Percentiles rank a stretch among this genome's conserved stretches.
Conservation (phyloP, 2,113 vertebrate genomes). For the Callocephalon fimbriatum region DNA sequence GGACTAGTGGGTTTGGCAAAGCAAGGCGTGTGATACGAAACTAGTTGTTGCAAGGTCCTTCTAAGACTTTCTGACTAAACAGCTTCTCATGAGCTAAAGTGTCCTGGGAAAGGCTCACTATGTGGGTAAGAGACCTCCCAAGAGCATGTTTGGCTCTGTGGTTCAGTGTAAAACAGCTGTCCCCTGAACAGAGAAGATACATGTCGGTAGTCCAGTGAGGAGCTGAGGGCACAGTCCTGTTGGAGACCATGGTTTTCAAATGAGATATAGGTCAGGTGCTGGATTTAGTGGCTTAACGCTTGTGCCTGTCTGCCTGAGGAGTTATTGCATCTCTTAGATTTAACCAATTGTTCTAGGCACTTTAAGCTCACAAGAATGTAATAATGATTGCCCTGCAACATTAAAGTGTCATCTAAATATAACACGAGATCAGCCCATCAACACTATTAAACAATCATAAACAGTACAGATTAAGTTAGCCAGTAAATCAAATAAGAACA, state of each 20-base stretch:
- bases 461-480: not conserved
- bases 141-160: not conserved
- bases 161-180: not conserved
- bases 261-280: not conserved
- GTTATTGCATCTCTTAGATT: not conserved
- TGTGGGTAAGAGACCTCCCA: not conserved
- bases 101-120: not conserved
- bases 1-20: not conserved
- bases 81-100: not conserved
- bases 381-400: not conserved
- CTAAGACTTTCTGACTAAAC: not conserved
- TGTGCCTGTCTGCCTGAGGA: not conserved
- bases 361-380: not conserved
- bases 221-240: not conserved
- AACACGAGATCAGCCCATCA: not conserved
- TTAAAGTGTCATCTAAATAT: slow-evolving; percentile 30
- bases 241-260: not conserved
- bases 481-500: slow-evolving; percentile 12
- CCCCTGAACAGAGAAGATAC: not conserved
- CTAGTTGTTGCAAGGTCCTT: not conserved
- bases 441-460: not conserved
- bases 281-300: not conserved
- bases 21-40: not conserved
- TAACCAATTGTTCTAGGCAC: not conserved
- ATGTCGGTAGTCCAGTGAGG: not conserved